phyloP scores from a whole-genome alignment of 2,113 vertebrate species.

The Centropristis striata region DNA sequence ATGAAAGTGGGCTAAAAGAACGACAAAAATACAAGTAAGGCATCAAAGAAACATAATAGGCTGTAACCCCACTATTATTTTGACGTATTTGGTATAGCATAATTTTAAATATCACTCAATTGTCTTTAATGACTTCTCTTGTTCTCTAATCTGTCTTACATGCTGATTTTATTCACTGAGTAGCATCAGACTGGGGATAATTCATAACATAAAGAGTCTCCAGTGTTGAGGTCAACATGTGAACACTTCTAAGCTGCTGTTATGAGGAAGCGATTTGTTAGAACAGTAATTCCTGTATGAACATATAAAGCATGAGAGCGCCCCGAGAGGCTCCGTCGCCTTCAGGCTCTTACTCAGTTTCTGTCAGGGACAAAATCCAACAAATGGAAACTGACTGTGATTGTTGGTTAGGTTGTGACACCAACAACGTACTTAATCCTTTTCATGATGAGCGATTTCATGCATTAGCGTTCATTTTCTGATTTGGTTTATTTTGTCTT shows the following conservation, averaged over 20 bases:
- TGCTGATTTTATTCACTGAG: background rate
- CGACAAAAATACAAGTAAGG: background rate
- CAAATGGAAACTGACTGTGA: slow-evolving; percentile 22
- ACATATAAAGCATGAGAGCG: slow-evolving; percentile 16
- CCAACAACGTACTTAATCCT: slow-evolving; percentile 5
- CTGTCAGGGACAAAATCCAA: slow-evolving; percentile 10
- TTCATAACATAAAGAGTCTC: slow-evolving; percentile 20
- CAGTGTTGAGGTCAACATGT: slow-evolving; percentile 26
- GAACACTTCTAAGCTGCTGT: slow-evolving; percentile 33
- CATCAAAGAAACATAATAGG: background rate
- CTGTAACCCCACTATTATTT: background rate
- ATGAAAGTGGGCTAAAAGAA: background rate
- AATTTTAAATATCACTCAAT: background rate
- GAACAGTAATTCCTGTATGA: slow-evolving; percentile 35
- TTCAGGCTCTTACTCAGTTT: background rate
- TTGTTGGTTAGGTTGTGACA: slow-evolving; percentile 2
- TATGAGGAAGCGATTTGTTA: slow-evolving; percentile 7
- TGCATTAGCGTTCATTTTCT: background rate
- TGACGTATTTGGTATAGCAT: too few species aligned
- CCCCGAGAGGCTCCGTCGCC: background rate
- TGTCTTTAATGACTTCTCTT: background rate
- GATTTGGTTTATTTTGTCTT: background rate
- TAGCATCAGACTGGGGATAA: background rate
- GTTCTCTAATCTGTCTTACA: background rate
- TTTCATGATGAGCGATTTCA: slow-evolving; percentile 3